Percentiles rank a stretch among this genome's conserved stretches.
phyloP scores from a whole-genome alignment of 2,113 vertebrate genomes.

The Engystomops pustulosus region DNA sequence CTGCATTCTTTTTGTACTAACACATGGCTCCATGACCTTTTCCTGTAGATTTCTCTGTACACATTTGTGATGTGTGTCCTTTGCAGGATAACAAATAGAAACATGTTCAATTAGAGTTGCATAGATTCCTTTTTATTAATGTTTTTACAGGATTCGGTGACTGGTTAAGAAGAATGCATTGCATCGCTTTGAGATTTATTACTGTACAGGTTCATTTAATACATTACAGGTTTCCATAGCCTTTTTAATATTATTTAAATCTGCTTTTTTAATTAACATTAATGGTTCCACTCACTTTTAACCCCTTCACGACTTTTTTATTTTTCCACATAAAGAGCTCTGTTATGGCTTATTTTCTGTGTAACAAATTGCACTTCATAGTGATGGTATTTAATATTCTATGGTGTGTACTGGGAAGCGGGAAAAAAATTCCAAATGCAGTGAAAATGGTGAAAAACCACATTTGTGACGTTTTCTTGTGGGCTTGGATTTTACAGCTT shows the following conservation, averaged over 20 bases:
- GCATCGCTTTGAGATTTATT: neutral
- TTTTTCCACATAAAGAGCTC: no score
- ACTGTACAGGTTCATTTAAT: neutral
- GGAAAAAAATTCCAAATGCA: no score
- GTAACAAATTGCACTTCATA: no score
- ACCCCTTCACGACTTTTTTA: no score
- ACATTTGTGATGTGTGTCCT: neutral
- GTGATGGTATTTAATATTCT: no score
- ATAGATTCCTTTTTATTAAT: neutral
- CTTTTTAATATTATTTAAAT: neutral
- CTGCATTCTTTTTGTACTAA: neutral
- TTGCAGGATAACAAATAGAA: neutral
- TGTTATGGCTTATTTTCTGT: no score
- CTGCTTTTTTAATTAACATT: neutral
- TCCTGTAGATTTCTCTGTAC: neutral
- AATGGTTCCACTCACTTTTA: no score
- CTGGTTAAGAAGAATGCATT: conserved; percentile 1
- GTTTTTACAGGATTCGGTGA: neutral
- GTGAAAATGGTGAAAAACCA: no score
- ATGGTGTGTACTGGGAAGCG: no score
- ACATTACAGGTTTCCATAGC: neutral
- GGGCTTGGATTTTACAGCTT: no score
- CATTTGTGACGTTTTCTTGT: no score
- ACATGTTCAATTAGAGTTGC: neutral
- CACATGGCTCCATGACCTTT: neutral